phyloP scores from a whole-genome alignment of 2,797 vertebrate species.

The Numenius phaeopus region DNA sequence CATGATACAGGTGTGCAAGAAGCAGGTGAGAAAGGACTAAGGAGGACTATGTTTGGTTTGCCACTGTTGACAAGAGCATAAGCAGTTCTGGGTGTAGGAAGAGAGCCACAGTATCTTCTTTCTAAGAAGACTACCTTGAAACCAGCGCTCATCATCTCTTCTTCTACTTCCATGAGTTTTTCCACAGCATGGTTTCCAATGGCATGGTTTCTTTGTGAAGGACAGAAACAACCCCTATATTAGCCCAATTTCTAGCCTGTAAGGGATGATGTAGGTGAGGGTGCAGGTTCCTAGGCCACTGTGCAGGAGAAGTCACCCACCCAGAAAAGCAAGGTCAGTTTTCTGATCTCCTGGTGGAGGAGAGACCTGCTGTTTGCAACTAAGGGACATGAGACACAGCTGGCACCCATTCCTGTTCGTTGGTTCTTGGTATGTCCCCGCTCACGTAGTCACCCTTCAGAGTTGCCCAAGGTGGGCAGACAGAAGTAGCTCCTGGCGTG shows the following conservation, averaged over 20 bases:
- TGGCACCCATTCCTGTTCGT: accelerated
- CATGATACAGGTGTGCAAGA: not conserved
- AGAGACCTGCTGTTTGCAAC: not conserved
- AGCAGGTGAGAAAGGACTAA: not conserved
- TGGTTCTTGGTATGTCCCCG: not conserved
- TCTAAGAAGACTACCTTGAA: not conserved
- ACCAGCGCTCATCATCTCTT: not conserved
- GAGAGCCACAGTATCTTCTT: not conserved
- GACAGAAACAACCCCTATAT: not conserved
- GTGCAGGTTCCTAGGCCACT: not conserved
- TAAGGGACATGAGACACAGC: accelerated
- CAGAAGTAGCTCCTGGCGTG: not conserved
- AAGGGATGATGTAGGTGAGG: not conserved
- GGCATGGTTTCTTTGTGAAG: not conserved
- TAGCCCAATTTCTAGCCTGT: not conserved
- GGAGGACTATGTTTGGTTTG: not conserved
- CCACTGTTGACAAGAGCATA: not conserved
- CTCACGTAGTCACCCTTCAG: not conserved
- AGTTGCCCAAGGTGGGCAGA: not conserved
- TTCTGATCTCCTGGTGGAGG: not conserved
- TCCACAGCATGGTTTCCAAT: not conserved
- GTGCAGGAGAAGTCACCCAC: not conserved
- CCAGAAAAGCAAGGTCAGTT: not conserved
- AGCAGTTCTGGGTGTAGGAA: not conserved
- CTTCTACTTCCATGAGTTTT: not conserved